A percentile compares a stretch with the other conserved stretches of the same genome.
Evolutionary conservation across 2,888 invertebrate genomes (phyloP).

Genomic region (Nyleta sp.): DNA sequence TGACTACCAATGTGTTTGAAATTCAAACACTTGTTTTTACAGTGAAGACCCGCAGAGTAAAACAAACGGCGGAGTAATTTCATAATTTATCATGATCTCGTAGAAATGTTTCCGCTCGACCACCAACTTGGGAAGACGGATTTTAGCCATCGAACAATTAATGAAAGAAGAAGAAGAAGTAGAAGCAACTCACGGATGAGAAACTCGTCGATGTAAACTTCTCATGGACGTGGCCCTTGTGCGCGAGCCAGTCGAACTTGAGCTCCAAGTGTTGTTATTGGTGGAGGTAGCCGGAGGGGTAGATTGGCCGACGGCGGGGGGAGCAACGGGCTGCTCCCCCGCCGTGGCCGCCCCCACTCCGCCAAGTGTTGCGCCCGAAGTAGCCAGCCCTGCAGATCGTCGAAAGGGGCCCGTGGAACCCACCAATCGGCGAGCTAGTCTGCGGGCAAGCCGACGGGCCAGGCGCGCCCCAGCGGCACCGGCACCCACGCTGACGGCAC

Average conservation of each 20-base stretch:
- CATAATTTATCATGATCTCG: too few relatives aligned
- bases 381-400: constrained; percentile 75
- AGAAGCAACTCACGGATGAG: constrained; percentile 78
- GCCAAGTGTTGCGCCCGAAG: constrained; percentile 69
- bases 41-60: too few relatives aligned
- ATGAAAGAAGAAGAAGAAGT: neutral
- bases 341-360: constrained; percentile 71
- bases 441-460: constrained; percentile 83
- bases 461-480: constrained; percentile 87
- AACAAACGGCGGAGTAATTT: too few relatives aligned
- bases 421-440: constrained; percentile 82
- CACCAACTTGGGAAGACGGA: too few relatives aligned
- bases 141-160: neutral
- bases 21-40: too few relatives aligned
- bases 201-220: constrained; percentile 80
- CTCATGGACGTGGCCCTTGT: constrained; percentile 80
- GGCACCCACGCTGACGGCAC: constrained; percentile 85
- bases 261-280: constrained; percentile 67
- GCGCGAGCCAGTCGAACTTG: constrained; percentile 73
- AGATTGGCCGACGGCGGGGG: constrained; percentile 72
- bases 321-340: constrained; percentile 70
- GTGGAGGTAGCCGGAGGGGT: constrained; percentile 69
- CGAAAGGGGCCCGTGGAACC: constrained; percentile 83
- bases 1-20: too few relatives aligned
- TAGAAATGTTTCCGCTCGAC: too few relatives aligned